A percentile compares a stretch with the other conserved stretches of the same genome.
These are phyloP conservation scores for Ptilonorhynchus violaceus DNA, from an alignment of 2,113 vertebrate genomes.

Conservation along the genomic window DNA sequence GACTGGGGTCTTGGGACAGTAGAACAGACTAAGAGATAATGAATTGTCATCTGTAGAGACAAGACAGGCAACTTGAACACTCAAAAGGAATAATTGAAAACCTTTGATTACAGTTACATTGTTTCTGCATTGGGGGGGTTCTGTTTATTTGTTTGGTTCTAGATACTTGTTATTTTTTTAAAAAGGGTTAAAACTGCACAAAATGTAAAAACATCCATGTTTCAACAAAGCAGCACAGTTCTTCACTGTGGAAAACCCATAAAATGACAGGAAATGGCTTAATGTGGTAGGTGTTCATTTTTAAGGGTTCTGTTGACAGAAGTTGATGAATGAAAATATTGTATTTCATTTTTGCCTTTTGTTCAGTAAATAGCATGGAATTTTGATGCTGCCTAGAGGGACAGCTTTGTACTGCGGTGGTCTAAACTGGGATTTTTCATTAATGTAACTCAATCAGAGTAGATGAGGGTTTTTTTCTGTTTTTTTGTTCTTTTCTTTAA, in stretches of 20 bases:
- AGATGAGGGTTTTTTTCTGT: neutral
- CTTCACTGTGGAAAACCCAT: constrained; percentile 62
- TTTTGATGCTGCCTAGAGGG: constrained; percentile 61
- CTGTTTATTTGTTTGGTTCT: neutral
- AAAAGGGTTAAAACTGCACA: neutral
- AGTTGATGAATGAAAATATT: constrained; percentile 58
- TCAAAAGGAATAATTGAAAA: neutral
- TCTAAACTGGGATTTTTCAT: constrained; percentile 63
- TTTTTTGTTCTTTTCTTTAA: neutral
- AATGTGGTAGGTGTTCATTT: constrained; percentile 67
- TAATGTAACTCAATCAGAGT: constrained; percentile 63
- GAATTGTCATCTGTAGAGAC: neutral
- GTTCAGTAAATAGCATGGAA: constrained; percentile 49
- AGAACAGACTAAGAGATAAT: neutral
- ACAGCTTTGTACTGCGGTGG: constrained; percentile 61
- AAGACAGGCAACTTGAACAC: neutral
- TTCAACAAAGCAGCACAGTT: neutral
- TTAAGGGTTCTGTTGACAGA: constrained; percentile 72
- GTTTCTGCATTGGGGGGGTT: neutral
- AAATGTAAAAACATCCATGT: constrained; percentile 21
- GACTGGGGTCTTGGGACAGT: neutral
- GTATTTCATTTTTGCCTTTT: constrained; percentile 57
- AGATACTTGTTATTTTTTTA: neutral
- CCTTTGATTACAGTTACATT: neutral
- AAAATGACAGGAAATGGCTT: constrained; percentile 73